phyloP scores from a whole-genome alignment of 1,140 invertebrate species.

The Adoxophyes honmai region DNA sequence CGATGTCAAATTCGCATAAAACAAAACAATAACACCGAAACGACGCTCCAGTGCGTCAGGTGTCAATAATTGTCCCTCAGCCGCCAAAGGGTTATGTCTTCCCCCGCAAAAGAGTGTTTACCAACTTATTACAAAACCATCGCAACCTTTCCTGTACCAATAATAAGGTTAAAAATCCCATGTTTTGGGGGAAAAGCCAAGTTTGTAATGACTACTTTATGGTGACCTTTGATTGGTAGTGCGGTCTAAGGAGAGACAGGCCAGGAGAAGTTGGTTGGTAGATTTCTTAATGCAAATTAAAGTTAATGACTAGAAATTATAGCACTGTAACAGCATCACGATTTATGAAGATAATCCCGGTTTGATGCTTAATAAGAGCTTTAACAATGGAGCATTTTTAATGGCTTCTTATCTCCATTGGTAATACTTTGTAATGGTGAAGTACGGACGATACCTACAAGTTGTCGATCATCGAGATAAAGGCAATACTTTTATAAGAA shows the following conservation, averaged over 20 bases:
- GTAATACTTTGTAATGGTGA: background rate
- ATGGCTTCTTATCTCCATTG: background rate
- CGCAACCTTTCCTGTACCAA: no score
- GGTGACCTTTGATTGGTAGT: no score
- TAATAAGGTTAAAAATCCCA: no score
- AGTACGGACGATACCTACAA: no score
- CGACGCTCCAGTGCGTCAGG: slow-evolving; percentile 26
- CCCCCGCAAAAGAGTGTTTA: slow-evolving; percentile 18
- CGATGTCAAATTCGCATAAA: no score
- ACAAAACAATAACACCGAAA: no score
- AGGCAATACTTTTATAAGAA: no score
- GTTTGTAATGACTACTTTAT: no score
- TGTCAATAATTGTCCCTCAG: slow-evolving; percentile 36
- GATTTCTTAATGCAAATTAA: slow-evolving; percentile 24
- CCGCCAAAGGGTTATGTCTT: slow-evolving; percentile 27
- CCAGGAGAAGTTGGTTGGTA: slow-evolving; percentile 32
- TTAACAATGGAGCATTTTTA: slow-evolving; percentile 6
- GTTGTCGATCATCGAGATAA: no score
- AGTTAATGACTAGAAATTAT: slow-evolving; percentile 49
- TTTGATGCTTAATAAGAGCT: slow-evolving; percentile 27
- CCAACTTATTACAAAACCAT: no score
- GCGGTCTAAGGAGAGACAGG: slow-evolving; percentile 16
- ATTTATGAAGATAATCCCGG: slow-evolving; percentile 42
- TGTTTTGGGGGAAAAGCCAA: no score
- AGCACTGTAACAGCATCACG: slow-evolving; percentile 29